Base-by-base conservation (phyloP, 1,140 invertebrate genomes). In the Araneus ventricosus region DNA sequence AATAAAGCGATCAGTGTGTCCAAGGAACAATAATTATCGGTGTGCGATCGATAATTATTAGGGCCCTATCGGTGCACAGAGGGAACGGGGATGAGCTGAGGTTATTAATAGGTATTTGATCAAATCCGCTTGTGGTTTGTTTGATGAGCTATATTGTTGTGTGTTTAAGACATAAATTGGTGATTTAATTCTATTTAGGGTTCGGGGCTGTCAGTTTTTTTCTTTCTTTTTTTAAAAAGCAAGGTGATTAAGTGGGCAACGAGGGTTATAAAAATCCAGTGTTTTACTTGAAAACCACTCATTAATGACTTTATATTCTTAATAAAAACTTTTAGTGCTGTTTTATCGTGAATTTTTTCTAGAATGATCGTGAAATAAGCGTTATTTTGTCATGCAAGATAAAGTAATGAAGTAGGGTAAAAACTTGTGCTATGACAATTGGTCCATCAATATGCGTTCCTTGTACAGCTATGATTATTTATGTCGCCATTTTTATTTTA, bases 11-110 rank as follows among this genome's bases (percentile, higher is more conserved):
- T 91, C 45, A 84, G 89, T 67, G 24, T 79, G 88, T 79, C 67
- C 20, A n/a, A 37, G 37, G 37, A 37, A 45, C 79, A 45, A 84
- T 84, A 91, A 91, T 91, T 91, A 91, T 84, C 37, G 59, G 75
- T 41, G n/a, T 27, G 79, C 10, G 75, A 82, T 91, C 75, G 57
- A 91, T 91, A 91, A 91, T 91, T 91, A 91, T 91, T 41, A 79
- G 52, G 41, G 75, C 22, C 37, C 67, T 75, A 34, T 30, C 27
- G 30, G 27, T 20, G 17, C 67, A 70, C 30, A 52, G 27, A 30
- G 61, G 30, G 20, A 70, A n/a, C 0, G 34, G 22, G 80, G 80
- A 41, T 52, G n/a, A 45, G 37, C 22, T 8, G 24, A 41, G 39
- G 41, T 82, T 82, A 82, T 82, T 82, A 82, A 82, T 82, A 82